Percentiles rank a stretch among this genome's conserved stretches.
phyloP scores from a whole-genome alignment of 2,113 vertebrate genomes.

The Zosterops hypoxanthus region DNA sequence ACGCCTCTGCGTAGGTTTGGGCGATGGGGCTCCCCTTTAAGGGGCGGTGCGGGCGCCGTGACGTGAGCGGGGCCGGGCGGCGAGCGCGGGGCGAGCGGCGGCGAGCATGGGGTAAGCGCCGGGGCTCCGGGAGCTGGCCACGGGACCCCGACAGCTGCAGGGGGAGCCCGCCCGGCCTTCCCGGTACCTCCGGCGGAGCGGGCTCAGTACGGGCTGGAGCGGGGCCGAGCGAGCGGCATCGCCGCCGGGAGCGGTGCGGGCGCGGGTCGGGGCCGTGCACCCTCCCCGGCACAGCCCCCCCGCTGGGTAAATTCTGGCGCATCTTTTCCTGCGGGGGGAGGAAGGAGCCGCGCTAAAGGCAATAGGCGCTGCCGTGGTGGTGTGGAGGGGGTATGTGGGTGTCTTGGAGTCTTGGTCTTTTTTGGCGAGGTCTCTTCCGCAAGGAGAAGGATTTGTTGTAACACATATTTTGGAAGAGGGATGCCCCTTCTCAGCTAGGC shows the following conservation, averaged over 20 bases:
- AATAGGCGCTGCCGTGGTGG: rapidly evolving
- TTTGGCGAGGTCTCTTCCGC: too few relatives aligned
- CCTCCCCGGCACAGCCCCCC: rapidly evolving
- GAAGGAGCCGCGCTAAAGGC: neutral
- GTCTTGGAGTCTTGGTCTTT: neutral
- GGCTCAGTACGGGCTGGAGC: neutral
- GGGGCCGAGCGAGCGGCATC: neutral
- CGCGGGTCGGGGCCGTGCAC: neutral
- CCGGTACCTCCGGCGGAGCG: neutral
- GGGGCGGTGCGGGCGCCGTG: neutral
- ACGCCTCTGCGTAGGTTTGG: rapidly evolving
- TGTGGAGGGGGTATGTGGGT: rapidly evolving
- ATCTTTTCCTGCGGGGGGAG: rapidly evolving
- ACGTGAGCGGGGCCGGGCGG: neutral
- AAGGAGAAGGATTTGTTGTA: neutral
- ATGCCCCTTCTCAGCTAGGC: neutral
- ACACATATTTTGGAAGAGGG: neutral
- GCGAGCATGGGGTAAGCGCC: conserved; percentile 5
- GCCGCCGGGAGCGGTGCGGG: neutral
- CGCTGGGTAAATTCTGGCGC: rapidly evolving
- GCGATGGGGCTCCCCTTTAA: neutral
- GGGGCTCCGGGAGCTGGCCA: neutral
- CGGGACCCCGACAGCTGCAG: neutral
- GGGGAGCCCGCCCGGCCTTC: neutral
- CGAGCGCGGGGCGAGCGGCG: neutral